Percentiles rank a stretch among this genome's conserved stretches.
Conservation (phyloP, 2,113 vertebrate genomes). For the Tragulus kanchil region DNA sequence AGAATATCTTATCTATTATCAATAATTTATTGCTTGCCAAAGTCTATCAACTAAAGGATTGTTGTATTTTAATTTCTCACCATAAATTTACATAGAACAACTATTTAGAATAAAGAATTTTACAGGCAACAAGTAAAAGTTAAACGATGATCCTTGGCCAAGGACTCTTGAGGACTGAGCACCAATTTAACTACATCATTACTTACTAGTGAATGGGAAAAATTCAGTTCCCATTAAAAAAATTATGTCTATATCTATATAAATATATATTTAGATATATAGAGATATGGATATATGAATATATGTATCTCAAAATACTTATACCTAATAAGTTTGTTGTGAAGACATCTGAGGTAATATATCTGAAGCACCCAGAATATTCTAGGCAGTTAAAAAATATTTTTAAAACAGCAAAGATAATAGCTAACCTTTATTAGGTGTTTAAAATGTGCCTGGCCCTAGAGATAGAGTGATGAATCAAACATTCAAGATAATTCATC, state of each 20-base stretch:
- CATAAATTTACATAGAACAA: background rate
- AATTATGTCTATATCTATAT: background rate
- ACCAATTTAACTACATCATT: background rate
- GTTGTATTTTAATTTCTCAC: constrained; percentile 8
- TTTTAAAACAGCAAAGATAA: background rate
- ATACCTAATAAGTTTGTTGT: background rate
- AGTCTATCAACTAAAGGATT: background rate
- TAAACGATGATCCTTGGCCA: background rate
- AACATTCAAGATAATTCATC: background rate
- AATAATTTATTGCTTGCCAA: constrained; percentile 6
- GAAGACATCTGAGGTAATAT: background rate
- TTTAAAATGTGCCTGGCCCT: background rate
- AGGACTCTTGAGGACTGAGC: background rate
- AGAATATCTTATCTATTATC: background rate
- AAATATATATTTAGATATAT: background rate
- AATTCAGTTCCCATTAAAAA: background rate
- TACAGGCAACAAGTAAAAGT: background rate
- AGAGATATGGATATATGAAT: background rate
- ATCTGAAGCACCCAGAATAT: background rate
- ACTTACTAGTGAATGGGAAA: background rate
- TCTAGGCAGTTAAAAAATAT: background rate
- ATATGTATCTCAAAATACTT: background rate
- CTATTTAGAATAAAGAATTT: background rate
- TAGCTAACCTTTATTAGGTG: background rate
- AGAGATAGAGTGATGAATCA: background rate